phyloP scores from a whole-genome alignment of 2,113 vertebrate genomes.

The Paralichthys olivaceus region DNA sequence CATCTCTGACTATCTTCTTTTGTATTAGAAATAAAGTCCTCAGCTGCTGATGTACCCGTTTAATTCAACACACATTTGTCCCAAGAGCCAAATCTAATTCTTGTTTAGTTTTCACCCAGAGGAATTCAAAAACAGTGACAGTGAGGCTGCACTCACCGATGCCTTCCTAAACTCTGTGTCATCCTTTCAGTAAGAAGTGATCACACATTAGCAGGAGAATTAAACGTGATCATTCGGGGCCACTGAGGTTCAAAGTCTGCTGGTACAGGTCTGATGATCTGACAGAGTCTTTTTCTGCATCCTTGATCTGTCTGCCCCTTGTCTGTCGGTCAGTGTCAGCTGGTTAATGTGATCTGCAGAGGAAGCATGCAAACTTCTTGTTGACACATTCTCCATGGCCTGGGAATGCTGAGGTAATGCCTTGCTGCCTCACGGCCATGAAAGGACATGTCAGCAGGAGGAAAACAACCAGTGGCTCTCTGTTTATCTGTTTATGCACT shows the following conservation, averaged over 20 bases:
- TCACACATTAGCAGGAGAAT: background rate
- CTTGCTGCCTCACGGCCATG: conserved; percentile 45
- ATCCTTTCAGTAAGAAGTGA: background rate
- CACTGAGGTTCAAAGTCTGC: conserved; percentile 7
- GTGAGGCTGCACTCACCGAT: background rate
- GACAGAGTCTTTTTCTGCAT: conserved; percentile 57
- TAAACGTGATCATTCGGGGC: background rate
- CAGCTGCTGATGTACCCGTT: background rate
- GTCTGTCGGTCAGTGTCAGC: conserved; percentile 62
- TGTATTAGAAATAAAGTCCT: background rate
- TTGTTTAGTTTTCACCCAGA: no score
- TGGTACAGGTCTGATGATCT: conserved; percentile 12
- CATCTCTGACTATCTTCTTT: background rate
- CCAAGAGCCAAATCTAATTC: background rate
- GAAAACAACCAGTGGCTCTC: background rate
- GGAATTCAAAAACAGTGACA: background rate
- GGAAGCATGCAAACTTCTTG: conserved; percentile 44
- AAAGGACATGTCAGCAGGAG: conserved; percentile 58
- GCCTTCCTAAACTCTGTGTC: background rate
- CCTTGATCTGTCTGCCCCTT: conserved; percentile 57
- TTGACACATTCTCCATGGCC: conserved; percentile 45
- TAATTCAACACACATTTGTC: background rate
- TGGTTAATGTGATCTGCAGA: conserved; percentile 50
- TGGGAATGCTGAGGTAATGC: conserved; percentile 58
- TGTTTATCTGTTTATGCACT: background rate